Evolutionary conservation across 53 echinoderm and acorn worm species (phyloP).

Genomic region (Arbacia lixula): DNA sequence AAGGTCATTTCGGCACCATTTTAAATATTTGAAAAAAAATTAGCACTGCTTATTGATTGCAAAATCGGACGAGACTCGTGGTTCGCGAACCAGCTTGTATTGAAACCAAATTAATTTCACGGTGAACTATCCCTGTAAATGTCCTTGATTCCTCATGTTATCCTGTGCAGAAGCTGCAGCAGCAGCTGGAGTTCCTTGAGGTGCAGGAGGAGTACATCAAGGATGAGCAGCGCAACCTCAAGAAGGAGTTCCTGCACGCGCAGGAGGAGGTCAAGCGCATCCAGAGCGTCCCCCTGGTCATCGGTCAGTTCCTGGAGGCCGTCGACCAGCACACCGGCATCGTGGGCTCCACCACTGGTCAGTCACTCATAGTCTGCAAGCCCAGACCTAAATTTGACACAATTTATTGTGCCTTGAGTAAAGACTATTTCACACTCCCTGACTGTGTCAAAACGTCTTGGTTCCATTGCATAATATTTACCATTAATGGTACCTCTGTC

Average conservation of each 20-base stretch:
- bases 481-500: too few relatives aligned
- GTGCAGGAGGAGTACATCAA: constrained; percentile 99
- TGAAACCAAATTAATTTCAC: not conserved
- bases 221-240: constrained; percentile 96
- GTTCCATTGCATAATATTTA: too few relatives aligned
- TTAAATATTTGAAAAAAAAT: too few relatives aligned
- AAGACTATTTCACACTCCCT: too few relatives aligned
- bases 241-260: constrained; percentile 98
- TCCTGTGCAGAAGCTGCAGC: constrained; percentile 79
- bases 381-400: too few relatives aligned
- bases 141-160: not conserved
- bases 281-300: constrained; percentile 96
- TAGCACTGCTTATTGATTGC: too few relatives aligned
- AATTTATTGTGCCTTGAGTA: too few relatives aligned
- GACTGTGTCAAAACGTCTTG: too few relatives aligned
- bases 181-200: constrained; percentile 91
- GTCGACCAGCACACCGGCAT: constrained; percentile 99
- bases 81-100: too few relatives aligned
- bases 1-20: too few relatives aligned
- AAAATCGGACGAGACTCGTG: not conserved
- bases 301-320: constrained; percentile 95
- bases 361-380: constrained; percentile 80
- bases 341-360: constrained; percentile 97
- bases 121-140: not conserved
- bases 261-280: constrained; percentile 99